These are phyloP conservation scores for Amazona ochrocephala DNA, from an alignment of 2,797 vertebrate genomes.

Conservation along the genomic window DNA sequence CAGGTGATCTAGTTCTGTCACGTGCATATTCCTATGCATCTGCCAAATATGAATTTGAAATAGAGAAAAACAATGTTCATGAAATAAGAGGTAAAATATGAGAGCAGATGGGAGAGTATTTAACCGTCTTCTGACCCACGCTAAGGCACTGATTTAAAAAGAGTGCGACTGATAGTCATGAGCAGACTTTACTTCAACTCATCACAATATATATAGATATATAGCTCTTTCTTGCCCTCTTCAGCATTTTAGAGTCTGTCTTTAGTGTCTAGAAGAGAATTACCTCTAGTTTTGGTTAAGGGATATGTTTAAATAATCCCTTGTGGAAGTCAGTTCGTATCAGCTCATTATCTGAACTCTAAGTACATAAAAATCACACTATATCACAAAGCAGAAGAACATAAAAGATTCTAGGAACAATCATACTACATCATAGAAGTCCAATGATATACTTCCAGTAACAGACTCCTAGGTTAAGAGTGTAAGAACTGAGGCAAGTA, in stretches of 20 bases:
- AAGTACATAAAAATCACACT: neutral
- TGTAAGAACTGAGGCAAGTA: neutral
- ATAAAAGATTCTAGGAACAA: neutral
- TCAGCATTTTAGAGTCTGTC: neutral
- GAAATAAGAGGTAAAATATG: neutral
- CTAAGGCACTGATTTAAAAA: neutral
- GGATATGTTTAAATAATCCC: neutral
- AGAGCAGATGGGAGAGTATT: neutral
- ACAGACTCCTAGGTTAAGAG: neutral
- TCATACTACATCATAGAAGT: neutral
- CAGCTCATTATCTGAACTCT: neutral
- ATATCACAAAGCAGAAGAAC: neutral
- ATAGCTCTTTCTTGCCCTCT: neutral
- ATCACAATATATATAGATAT: neutral
- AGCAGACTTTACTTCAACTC: neutral
- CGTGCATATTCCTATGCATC: neutral
- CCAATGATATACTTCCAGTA: neutral
- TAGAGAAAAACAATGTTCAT: neutral
- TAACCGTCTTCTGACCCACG: neutral
- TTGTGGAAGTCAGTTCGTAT: neutral
- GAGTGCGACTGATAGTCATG: neutral
- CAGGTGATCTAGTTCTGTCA: neutral
- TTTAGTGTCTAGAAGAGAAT: neutral
- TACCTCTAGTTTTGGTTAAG: neutral
- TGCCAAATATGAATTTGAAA: neutral